These are phyloP conservation scores for Tricholauxania praeusta DNA, from an alignment of 2,888 invertebrate species.

Conservation along the genomic window DNA sequence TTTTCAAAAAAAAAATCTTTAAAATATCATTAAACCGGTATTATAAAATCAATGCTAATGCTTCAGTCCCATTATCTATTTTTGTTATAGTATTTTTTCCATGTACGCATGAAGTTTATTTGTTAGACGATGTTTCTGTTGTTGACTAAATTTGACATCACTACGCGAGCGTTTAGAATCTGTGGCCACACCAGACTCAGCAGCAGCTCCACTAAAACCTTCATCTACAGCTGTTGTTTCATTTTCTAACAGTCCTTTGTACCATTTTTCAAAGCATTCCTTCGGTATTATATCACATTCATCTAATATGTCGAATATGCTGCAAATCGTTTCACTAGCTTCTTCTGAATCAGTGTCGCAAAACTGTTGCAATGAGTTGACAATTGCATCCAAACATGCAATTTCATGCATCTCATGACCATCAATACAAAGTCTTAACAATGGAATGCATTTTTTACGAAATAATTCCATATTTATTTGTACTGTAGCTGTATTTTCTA, in stretches of 20 bases:
- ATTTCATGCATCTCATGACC: slow-evolving; percentile 58
- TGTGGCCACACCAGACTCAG: slow-evolving; percentile 40
- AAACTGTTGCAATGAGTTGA: slow-evolving; percentile 52
- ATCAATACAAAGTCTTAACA: slow-evolving; percentile 60
- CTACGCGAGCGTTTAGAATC: slow-evolving; percentile 45
- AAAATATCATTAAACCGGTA: too few species aligned
- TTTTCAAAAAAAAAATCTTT: too few species aligned
- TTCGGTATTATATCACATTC: slow-evolving; percentile 62
- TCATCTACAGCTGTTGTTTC: slow-evolving; percentile 20
- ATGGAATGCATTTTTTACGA: slow-evolving; percentile 56
- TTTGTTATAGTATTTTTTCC: slow-evolving; percentile 46
- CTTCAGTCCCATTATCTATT: slow-evolving; percentile 2
- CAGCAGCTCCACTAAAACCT: background rate
- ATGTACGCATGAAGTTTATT: slow-evolving; percentile 44
- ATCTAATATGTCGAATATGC: slow-evolving; percentile 56
- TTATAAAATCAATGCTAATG: too few species aligned
- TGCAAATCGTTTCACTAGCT: slow-evolving; percentile 57
- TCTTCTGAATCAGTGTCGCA: slow-evolving; percentile 52
- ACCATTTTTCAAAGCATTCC: slow-evolving; percentile 64
- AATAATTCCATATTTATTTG: slow-evolving; percentile 52
- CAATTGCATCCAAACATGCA: slow-evolving; percentile 60
- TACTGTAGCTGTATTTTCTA: slow-evolving; percentile 30
- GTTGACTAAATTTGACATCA: slow-evolving; percentile 30
- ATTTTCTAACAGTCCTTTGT: slow-evolving; percentile 39
- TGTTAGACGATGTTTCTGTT: slow-evolving; percentile 41